Evolutionary conservation across 1,140 invertebrate genomes (phyloP), one percentile per base, ranked within the genome.

Genomic region (Gryon sp.): DNA sequence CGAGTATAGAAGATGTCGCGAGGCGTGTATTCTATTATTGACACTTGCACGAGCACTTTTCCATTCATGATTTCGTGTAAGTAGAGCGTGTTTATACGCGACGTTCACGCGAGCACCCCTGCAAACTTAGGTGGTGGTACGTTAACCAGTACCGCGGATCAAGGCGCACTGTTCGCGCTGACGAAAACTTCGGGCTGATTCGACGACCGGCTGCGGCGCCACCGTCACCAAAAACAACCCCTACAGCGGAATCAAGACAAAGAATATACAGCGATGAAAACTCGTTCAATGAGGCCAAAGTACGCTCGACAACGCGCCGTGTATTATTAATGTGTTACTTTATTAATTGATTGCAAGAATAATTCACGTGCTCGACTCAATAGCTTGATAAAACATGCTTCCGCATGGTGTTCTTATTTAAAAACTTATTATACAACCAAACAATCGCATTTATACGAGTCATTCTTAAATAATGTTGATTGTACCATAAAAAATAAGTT

Each of bases 61-160:
- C 82, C 81, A 85, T 84, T 85, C 82, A 84, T 84, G 68, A 75
- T n/a, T 84, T 83, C 75, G 60, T 43, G 57, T 53, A 79, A 46
- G 66, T 73, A n/a, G n/a, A 82, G 45, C 43, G 65, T 76, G 57
- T 81, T 73, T 59, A 74, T 80, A 78, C 76, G 65, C 48, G 40
- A 80, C 34, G 55, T 76, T 80, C 55, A 76, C 77, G 68, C 74
- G 55, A 72, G 65, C 57, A 30, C 41, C 66, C 72, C 48, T 40
- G 48, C 59, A 55, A 60, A 24, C 34, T 63, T 48, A 65, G 63
- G 63, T 79, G 65, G 73, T 70, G 30, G 76, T 74, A 79, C 80
- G 80, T 81, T 73, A 77, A 77, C 76, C 81, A 69, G 76, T 78
- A 68, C 79, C 82, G 80, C 82, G 82, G 79, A 83, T 82, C 83